phyloP scores from a whole-genome alignment of 2,888 invertebrate species.

The Zaprionus bogoriensis region DNA sequence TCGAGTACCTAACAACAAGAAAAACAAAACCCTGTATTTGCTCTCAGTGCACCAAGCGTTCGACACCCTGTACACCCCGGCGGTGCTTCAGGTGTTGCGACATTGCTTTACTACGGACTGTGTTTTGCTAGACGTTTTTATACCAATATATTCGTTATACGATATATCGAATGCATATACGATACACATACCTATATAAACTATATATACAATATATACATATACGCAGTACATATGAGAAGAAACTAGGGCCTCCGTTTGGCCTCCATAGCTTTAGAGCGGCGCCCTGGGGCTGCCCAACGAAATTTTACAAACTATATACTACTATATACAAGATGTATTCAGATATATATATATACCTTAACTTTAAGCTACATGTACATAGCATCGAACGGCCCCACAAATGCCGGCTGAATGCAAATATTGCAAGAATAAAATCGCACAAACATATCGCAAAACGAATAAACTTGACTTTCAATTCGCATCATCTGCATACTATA shows the following conservation, averaged over 20 bases:
- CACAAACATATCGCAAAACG: constrained; percentile 46
- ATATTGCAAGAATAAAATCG: constrained; percentile 46
- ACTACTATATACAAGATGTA: constrained; percentile 32
- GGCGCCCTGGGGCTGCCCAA: constrained; percentile 16
- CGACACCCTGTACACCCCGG: neutral
- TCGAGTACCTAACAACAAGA: neutral
- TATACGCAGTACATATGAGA: constrained; percentile 23
- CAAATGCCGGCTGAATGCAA: constrained; percentile 18
- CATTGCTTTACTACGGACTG: constrained; percentile 40
- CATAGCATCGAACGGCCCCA: too few relatives aligned
- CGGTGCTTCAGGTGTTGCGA: neutral
- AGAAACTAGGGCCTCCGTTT: constrained; percentile 28
- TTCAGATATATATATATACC: constrained; percentile 32
- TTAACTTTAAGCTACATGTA: constrained; percentile 30
- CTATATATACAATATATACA: constrained; percentile 1
- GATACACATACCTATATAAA: too few relatives aligned
- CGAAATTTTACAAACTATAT: constrained; percentile 58
- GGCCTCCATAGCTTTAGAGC: constrained; percentile 46
- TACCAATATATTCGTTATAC: constrained; percentile 27
- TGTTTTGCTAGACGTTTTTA: constrained; percentile 53
- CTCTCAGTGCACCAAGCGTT: neutral
- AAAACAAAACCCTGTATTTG: neutral
- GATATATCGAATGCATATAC: constrained; percentile 5
- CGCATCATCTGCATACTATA: too few relatives aligned
- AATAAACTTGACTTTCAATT: neutral